Evolutionary conservation across 1,140 invertebrate species (phyloP), one percentile per base, ranked within the genome.

Genomic region (Cyclargus thomasi): DNA sequence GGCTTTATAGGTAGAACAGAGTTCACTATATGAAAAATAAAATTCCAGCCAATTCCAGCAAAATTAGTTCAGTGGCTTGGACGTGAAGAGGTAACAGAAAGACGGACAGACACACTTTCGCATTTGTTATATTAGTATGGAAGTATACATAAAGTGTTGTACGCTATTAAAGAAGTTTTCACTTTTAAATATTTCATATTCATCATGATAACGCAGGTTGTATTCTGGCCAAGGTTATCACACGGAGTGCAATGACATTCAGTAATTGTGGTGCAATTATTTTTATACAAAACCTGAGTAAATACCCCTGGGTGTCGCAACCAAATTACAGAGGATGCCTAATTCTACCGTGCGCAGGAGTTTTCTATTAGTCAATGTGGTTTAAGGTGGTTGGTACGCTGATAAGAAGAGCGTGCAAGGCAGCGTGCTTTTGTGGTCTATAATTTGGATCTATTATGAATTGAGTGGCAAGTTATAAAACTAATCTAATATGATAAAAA

Each of bases 361-460:
- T 85, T 87, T 87, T 87, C 85, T 85, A 82, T 87, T 87, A 85
- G 79, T 80, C 75, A 82, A 79, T 85, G 83, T 80, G 83, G 83
- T 86, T 88, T 84, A 71, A 70, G 75, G 68, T 62, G 17, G 57
- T 8, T 69, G 53, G n/a, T 11, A 62, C 14, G 20, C 7, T 67
- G 21, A 53, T 22, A 17, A 8, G 11, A 29, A 7, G 4, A 59
- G 65, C 53, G 65, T 10, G n/a, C 20, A 4, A 29, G 5, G 2
- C 23, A 29, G 5, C 29, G 5, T 29, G 5, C 8, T 29, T 29
- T 29, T 5, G 29, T 29, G n/a, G n/a, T n/a, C n/a, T n/a, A n/a
- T n/a, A n/a, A n/a, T 23, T 23, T 23, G 23, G 29, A 6, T 29
- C 0, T 29, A 29, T 29, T 8, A n/a, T n/a, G n/a, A n/a, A n/a